Evolutionary conservation across 2,797 vertebrate species (phyloP).

Genomic region (Numenius phaeopus): DNA sequence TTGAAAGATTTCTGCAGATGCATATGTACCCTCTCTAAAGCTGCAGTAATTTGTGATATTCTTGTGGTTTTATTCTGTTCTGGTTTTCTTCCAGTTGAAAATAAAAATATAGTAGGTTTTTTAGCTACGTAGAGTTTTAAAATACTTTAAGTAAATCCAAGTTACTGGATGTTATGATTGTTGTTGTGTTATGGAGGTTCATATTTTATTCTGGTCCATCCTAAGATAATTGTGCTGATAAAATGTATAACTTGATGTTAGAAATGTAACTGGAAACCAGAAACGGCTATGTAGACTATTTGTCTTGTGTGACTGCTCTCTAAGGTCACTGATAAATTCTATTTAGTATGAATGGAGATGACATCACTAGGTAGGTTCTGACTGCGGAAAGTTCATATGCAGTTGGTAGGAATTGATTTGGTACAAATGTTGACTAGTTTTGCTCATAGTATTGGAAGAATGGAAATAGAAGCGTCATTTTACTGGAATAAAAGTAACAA

Average conservation of each 20-base stretch:
- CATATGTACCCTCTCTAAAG: neutral
- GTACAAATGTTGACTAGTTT: neutral
- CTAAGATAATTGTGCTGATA: neutral
- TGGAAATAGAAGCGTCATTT: neutral
- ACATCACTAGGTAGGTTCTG: neutral
- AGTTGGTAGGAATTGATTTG: neutral
- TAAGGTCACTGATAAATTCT: neutral
- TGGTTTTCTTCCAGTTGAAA: neutral
- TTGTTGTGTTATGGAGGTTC: neutral
- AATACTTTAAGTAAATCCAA: neutral
- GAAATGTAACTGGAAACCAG: neutral
- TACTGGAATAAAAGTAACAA: neutral
- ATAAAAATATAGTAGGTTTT: neutral
- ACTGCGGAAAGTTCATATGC: neutral
- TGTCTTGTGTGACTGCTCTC: neutral
- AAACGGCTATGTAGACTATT: neutral
- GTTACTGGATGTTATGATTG: neutral
- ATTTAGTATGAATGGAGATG: neutral
- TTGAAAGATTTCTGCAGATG: neutral
- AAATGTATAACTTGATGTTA: neutral
- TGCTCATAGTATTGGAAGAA: neutral
- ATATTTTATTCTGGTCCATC: neutral
- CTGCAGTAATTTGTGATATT: neutral
- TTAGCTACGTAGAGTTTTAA: neutral
- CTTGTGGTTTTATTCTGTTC: neutral